Evolutionary conservation across 2,797 vertebrate species (phyloP).

Genomic region (Naso thynnoides): DNA sequence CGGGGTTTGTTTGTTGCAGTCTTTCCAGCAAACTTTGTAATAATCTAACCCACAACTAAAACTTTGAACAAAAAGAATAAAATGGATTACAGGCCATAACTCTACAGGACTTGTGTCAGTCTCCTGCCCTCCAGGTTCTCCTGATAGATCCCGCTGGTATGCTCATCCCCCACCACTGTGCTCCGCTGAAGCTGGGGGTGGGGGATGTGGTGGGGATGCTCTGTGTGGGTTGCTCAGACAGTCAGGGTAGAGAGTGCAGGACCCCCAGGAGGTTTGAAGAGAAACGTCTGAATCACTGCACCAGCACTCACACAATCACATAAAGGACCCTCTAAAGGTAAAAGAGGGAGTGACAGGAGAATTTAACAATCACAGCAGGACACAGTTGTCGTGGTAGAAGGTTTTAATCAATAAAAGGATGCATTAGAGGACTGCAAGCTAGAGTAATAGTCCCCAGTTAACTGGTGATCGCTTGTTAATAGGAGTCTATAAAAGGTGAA

Average conservation of each 20-base stretch:
- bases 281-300: constrained; percentile 55
- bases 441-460: constrained; percentile 12
- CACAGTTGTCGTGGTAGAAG: not conserved
- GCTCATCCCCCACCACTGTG: not conserved
- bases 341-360: constrained; percentile 22
- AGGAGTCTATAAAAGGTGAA: constrained; percentile 9
- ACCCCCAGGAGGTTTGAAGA: constrained; percentile 43
- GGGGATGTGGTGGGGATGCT: not conserved
- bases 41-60: constrained; percentile 16
- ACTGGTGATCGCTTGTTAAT: constrained; percentile 32
- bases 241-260: constrained; percentile 36
- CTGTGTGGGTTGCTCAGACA: constrained; percentile 52
- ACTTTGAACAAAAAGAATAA: constrained; percentile 19
- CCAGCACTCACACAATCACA: not conserved
- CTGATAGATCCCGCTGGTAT: constrained; percentile 29
- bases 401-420: constrained; percentile 42
- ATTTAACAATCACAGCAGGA: constrained; percentile 24
- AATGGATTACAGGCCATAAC: constrained; percentile 31
- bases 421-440: constrained; percentile 25
- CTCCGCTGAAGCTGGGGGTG: not conserved
- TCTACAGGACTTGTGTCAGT: not conserved
- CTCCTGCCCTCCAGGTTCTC: constrained; percentile 10
- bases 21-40: constrained; percentile 16
- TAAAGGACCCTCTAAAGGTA: constrained; percentile 2
- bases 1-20: constrained; percentile 24